These are phyloP conservation scores for Phymorhynchus buccinoides DNA, from an alignment of 1,140 invertebrate genomes.

Conservation along the genomic window DNA sequence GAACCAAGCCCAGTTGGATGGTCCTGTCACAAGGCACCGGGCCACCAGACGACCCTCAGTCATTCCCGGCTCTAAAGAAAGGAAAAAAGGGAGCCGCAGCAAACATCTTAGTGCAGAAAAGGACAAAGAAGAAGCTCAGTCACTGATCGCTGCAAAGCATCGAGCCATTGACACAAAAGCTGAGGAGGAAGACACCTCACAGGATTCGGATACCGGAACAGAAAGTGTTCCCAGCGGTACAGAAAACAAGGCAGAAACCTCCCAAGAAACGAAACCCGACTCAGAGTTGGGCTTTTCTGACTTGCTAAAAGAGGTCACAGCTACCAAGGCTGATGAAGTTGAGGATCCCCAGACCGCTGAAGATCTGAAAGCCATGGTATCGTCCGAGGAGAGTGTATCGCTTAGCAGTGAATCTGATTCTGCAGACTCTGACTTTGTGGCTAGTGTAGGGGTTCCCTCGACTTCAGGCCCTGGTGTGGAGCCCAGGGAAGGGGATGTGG, in stretches of 20 bases:
- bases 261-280: neutral
- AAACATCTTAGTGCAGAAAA: conserved; percentile 23
- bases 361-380: neutral
- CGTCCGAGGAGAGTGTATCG: neutral
- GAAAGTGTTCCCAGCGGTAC: neutral
- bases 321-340: neutral
- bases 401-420: conserved; percentile 13
- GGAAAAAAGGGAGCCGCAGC: conserved; percentile 23
- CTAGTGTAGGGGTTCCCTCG: conserved; percentile 1
- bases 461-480: conserved; percentile 21
- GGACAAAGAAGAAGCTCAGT: conserved; percentile 32
- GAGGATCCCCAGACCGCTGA: neutral
- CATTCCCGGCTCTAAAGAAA: neutral
- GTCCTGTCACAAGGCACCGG: conserved; percentile 19
- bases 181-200: neutral
- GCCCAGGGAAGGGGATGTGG: neutral
- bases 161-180: conserved; percentile 13
- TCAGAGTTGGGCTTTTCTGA: neutral
- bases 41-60: conserved; percentile 2
- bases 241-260: neutral
- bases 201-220: neutral
- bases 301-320: neutral
- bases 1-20: conserved; percentile 36
- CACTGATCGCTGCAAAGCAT: conserved; percentile 34
- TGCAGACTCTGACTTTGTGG: neutral